Evolutionary conservation across 1,140 invertebrate genomes (phyloP).

Genomic region (Drosophila dunni): DNA sequence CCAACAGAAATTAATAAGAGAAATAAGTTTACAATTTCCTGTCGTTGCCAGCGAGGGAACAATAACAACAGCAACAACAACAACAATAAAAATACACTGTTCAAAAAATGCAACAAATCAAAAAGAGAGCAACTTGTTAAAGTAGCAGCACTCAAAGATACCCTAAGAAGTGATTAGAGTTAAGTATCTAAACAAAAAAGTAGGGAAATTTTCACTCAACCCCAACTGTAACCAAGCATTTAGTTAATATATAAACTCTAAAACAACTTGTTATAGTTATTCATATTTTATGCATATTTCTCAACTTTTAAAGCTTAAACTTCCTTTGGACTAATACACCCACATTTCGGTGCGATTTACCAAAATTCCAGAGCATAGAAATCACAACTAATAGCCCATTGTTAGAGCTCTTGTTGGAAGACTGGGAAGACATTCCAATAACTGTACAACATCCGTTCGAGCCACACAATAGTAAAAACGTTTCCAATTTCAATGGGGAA

Average conservation of each 20-base stretch:
- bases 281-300: neutral
- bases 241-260: too few species aligned
- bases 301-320: too few species aligned
- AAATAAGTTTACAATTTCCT: conserved; percentile 79
- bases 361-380: conserved; percentile 31
- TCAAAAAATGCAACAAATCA: conserved; percentile 47
- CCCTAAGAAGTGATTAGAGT: neutral
- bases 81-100: conserved; percentile 25
- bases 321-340: neutral
- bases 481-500: conserved; percentile 75
- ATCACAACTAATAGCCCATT: conserved; percentile 71
- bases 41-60: conserved; percentile 39
- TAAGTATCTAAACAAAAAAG: too few species aligned
- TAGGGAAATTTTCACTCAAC: too few species aligned
- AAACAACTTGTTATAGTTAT: too few species aligned
- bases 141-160: neutral
- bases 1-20: conserved; percentile 77
- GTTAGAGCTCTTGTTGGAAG: conserved; percentile 34
- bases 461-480: conserved; percentile 73
- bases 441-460: conserved; percentile 74
- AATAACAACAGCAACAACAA: conserved; percentile 17
- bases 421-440: conserved; percentile 71
- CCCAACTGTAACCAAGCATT: too few species aligned
- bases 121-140: neutral
- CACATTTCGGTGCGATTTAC: neutral